Percentiles rank a stretch among this genome's conserved stretches.
These are phyloP conservation scores for Drosophila monieri DNA, from an alignment of 2,888 invertebrate species.

Conservation along the genomic window DNA sequence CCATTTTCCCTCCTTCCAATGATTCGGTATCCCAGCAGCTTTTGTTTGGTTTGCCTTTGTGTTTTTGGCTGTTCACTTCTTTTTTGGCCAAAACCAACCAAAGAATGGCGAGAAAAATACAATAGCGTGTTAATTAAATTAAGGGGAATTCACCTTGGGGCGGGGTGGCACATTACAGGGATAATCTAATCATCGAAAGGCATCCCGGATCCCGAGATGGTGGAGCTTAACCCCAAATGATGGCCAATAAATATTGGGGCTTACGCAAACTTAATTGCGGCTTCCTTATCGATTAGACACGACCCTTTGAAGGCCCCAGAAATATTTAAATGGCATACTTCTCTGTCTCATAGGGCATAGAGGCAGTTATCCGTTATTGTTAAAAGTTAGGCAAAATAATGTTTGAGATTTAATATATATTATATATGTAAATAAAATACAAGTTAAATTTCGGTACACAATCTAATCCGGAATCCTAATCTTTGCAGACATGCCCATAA, in stretches of 20 bases:
- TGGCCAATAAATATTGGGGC: conserved; percentile 17
- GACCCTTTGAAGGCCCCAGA: neutral
- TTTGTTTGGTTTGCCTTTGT: conserved; percentile 50
- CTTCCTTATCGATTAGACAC: conserved; percentile 10
- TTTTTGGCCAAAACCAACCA: conserved; percentile 11
- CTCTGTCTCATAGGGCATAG: neutral
- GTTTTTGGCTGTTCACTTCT: conserved; percentile 43
- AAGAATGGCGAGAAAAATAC: conserved; percentile 20
- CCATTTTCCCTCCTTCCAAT: conserved; percentile 23
- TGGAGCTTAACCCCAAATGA: neutral
- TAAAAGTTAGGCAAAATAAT: too few relatives aligned
- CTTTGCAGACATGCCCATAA: conserved; percentile 2
- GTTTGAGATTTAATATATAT: too few relatives aligned
- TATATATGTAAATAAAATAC: too few relatives aligned
- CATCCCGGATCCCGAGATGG: neutral
- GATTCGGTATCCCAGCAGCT: conserved; percentile 11
- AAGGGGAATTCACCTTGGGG: conserved; percentile 49
- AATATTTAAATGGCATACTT: neutral
- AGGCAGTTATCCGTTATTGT: too few relatives aligned
- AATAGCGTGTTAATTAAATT: conserved; percentile 66
- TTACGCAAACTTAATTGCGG: conserved; percentile 13
- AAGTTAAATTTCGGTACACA: too few relatives aligned
- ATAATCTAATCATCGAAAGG: conserved; percentile 36
- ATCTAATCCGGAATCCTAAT: too few relatives aligned
- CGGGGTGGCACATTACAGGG: conserved; percentile 18